phyloP scores from a whole-genome alignment of 1,140 invertebrate species.

The Drosophila carrolli region DNA sequence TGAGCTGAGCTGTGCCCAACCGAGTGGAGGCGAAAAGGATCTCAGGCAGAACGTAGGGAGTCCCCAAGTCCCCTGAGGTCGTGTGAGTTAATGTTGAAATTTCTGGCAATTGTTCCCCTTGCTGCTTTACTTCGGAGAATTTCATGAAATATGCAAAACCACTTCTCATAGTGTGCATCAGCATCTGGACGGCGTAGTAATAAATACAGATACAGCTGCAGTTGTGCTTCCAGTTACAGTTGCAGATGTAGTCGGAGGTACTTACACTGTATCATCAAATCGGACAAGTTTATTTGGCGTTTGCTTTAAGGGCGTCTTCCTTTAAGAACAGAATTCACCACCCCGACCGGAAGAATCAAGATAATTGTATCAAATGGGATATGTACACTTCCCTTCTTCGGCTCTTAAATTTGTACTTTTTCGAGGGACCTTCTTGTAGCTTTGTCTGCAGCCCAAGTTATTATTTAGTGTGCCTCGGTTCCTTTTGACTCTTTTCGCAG shows the following conservation, averaged over 20 bases:
- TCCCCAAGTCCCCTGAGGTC: constrained; percentile 52
- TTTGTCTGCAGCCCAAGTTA: constrained; percentile 46
- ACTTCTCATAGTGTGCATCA: constrained; percentile 57
- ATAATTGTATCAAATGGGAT: constrained; percentile 48
- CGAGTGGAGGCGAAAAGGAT: constrained; percentile 20
- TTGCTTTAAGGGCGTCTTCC: constrained; percentile 3
- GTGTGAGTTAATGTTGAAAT: constrained; percentile 67
- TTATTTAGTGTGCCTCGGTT: constrained; percentile 49
- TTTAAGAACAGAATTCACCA: constrained; percentile 9
- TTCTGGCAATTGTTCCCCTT: constrained; percentile 57
- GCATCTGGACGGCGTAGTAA: constrained; percentile 33
- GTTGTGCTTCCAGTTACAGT: constrained; percentile 24
- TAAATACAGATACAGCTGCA: constrained; percentile 53
- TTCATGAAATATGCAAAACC: constrained; percentile 75
- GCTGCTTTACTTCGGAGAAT: constrained; percentile 13
- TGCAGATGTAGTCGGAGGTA: constrained; percentile 35
- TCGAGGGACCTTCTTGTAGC: constrained; percentile 7
- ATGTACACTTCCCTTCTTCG: constrained; percentile 13
- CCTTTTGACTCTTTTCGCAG: constrained; percentile 1
- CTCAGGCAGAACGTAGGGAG: constrained; percentile 3
- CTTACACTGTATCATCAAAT: constrained; percentile 29
- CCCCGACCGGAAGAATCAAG: constrained; percentile 29
- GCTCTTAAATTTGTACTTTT: constrained; percentile 19
- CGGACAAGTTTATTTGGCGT: constrained; percentile 27
- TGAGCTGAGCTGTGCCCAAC: constrained; percentile 41